Base-by-base conservation (phyloP, 2,113 vertebrate species). In the Pelecanoides urinatrix region DNA sequence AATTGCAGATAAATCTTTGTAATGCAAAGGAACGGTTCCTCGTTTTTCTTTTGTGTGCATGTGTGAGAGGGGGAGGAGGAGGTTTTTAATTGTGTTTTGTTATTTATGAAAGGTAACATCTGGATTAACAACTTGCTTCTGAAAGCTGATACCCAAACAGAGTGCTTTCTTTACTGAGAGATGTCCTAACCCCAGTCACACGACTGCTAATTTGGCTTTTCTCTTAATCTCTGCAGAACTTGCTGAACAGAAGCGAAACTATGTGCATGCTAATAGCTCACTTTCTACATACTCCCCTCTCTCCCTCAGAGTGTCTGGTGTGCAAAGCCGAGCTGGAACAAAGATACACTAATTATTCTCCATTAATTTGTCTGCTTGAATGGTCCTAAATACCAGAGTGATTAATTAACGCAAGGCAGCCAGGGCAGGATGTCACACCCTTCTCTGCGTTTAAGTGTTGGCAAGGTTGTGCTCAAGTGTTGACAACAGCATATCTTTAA, bases 311-410 rank as follows among this genome's bases (percentile, higher is more conserved):
- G 97, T 97, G 97, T 97, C 97, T 98, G 97, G 98, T 98, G 98
- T 97, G 98, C 97, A 98, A 97, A 99, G 97, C 98, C 40, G 93
- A 98, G 98, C 97, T 98, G 98, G 98, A 99, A 99, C 98, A 99
- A 99, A 99, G 98, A 98, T 98, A 98, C 98, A 99, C 98, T 99
- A 99, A 99, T 99, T 99, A 99, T 99, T 98, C 98, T 98, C 98
- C 98, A 99, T 98, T 98, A 99, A 98, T 98, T 98, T 99, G 99
- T 99, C 98, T 99, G 98, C 99, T 99, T 99, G 98, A 98, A 98
- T 98, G 98, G 98, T 98, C 98, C 99, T 99, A 99, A 99, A 99
- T 98, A 99, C 98, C 98, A 98, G 98, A 98, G 98, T 99, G 99
- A 99, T 99, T 99, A 99, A 99, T 99, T 99, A 99, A 98, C 97